Evolutionary conservation across 1,140 invertebrate genomes (phyloP).

Genomic region (Chironomus tepperi): DNA sequence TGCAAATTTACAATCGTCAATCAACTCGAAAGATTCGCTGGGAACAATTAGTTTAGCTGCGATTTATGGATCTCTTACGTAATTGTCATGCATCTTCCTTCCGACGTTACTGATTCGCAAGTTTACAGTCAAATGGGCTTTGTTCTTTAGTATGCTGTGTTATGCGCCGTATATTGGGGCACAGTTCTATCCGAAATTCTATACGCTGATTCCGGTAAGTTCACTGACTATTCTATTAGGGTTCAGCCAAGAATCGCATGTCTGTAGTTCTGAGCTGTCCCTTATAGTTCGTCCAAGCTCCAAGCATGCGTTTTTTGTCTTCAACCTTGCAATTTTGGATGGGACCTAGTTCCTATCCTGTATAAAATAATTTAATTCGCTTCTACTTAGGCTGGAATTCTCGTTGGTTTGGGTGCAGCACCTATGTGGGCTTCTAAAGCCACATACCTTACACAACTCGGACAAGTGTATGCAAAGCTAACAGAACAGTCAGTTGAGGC

Average conservation of each 20-base stretch:
- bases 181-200: conserved; percentile 69
- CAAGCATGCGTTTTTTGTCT: too few species aligned
- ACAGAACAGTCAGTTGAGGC: conserved; percentile 79
- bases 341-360: too few species aligned
- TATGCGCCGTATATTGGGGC: conserved; percentile 90
- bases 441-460: conserved; percentile 88
- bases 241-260: too few species aligned
- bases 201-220: conserved; percentile 18
- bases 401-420: conserved; percentile 83
- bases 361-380: too few species aligned
- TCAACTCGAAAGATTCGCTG: conserved; percentile 72
- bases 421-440: conserved; percentile 96
- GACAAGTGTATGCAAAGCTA: conserved; percentile 78
- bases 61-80: conserved; percentile 79
- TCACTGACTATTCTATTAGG: too few species aligned
- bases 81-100: conserved; percentile 90
- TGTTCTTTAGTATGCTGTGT: conserved; percentile 82
- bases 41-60: conserved; percentile 76
- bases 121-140: conserved; percentile 90
- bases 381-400: conserved; percentile 54
- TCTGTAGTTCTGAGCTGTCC: too few species aligned
- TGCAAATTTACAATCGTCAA: conserved; percentile 80
- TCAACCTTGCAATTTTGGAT: too few species aligned
- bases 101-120: conserved; percentile 81
- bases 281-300: too few species aligned